Conservation (phyloP, 2,113 vertebrate genomes). For the Prionailurus viverrinus region DNA sequence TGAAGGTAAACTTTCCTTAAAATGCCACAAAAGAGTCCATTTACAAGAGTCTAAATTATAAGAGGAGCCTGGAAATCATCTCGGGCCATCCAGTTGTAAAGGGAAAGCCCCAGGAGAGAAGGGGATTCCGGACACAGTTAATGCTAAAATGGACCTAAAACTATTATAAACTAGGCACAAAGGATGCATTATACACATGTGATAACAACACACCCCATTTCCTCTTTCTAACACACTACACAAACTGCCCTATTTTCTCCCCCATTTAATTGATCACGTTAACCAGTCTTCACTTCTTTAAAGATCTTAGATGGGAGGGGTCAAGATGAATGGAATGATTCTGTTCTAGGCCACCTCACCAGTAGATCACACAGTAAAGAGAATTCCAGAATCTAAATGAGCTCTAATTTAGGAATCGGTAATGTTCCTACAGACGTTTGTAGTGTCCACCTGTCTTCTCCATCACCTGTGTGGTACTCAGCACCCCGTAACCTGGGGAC, state of each 20-base stretch:
- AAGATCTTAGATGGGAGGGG: not conserved
- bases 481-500: too few species aligned
- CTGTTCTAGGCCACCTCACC: not conserved
- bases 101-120: not conserved
- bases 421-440: not conserved
- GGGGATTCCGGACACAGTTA: not conserved
- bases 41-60: not conserved
- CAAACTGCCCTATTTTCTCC: not conserved
- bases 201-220: not conserved
- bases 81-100: not conserved
- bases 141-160: not conserved
- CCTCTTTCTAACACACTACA: not conserved
- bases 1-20: conserved; percentile 14
- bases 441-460: not conserved
- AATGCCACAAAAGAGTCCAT: not conserved
- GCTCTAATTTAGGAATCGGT: not conserved
- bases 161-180: not conserved
- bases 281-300: not conserved
- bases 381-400: not conserved
- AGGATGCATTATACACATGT: not conserved
- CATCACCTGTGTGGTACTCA: not conserved
- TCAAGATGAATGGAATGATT: not conserved
- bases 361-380: not conserved
- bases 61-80: not conserved
- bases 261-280: not conserved